Conservation (phyloP, 2,888 invertebrate species). For the Isoperla grammatica region DNA sequence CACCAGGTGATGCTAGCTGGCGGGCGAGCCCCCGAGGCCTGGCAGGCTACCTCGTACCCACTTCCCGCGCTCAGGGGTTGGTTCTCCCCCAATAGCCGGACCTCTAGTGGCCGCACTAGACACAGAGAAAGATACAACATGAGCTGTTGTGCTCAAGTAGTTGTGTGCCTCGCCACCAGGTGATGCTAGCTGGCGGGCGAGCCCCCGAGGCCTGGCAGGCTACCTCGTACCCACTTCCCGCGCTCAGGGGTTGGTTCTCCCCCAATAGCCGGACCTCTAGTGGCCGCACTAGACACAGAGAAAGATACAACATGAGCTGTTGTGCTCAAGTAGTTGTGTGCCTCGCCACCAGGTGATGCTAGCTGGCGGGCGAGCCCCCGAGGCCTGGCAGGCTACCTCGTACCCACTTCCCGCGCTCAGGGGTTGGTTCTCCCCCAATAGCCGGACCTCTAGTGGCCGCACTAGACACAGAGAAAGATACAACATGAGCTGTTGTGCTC, state of each 20-base stretch:
- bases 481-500: too few relatives aligned
- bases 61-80: constrained; percentile 65
- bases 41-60: constrained; percentile 65
- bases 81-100: constrained; percentile 62
- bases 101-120: constrained; percentile 66
- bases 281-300: too few relatives aligned
- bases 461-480: constrained; percentile 49
- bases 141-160: too few relatives aligned
- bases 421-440: constrained; percentile 63
- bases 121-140: constrained; percentile 34
- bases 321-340: constrained; percentile 45
- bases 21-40: constrained; percentile 67
- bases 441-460: constrained; percentile 62
- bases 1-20: constrained; percentile 75
- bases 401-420: constrained; percentile 65
- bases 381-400: constrained; percentile 65
- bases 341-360: constrained; percentile 72
- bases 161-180: too few relatives aligned
- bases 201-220: too few relatives aligned
- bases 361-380: constrained; percentile 71
- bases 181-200: too few relatives aligned
- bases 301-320: too few relatives aligned
- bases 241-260: too few relatives aligned
- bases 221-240: too few relatives aligned
- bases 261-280: too few relatives aligned